These are phyloP conservation scores for Osmerus mordax DNA, from an alignment of 2,113 vertebrate species.

Conservation along the genomic window DNA sequence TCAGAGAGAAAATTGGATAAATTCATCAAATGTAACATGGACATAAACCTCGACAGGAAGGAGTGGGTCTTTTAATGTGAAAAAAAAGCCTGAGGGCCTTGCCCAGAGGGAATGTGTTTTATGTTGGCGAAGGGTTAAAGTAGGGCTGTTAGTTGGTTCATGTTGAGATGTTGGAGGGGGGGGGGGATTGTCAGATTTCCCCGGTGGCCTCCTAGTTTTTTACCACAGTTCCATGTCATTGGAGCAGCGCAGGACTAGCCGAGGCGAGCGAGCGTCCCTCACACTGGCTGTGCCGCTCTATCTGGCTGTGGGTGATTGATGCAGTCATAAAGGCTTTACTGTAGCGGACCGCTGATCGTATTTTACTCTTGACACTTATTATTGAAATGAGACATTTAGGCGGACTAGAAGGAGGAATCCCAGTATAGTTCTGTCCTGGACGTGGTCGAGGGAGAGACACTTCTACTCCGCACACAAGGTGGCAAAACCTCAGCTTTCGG, in stretches of 20 bases:
- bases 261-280: conserved; percentile 60
- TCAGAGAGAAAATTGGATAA: conserved; percentile 64
- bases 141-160: conserved; percentile 56
- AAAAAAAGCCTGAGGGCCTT: conserved; percentile 60
- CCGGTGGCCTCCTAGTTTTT: conserved; percentile 68
- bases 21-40: conserved; percentile 62
- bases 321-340: conserved; percentile 69
- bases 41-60: conserved; percentile 52
- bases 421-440: conserved; percentile 26
- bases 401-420: conserved; percentile 41
- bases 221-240: conserved; percentile 66
- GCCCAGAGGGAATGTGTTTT: conserved; percentile 54
- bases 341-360: conserved; percentile 68
- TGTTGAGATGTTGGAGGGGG: conserved; percentile 60
- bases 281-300: conserved; percentile 57
- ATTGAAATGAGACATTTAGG: conserved; percentile 78
- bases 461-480: conserved; percentile 28
- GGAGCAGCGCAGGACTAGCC: conserved; percentile 50
- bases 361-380: conserved; percentile 77
- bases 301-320: conserved; percentile 77
- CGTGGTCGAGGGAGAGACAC: conserved; percentile 32
- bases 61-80: conserved; percentile 56
- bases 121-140: conserved; percentile 70
- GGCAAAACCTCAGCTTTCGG: conserved; percentile 6
- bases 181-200: conserved; percentile 78